Base-by-base conservation (phyloP, 2,888 invertebrate species). In the Hypolimnas misippus region DNA sequence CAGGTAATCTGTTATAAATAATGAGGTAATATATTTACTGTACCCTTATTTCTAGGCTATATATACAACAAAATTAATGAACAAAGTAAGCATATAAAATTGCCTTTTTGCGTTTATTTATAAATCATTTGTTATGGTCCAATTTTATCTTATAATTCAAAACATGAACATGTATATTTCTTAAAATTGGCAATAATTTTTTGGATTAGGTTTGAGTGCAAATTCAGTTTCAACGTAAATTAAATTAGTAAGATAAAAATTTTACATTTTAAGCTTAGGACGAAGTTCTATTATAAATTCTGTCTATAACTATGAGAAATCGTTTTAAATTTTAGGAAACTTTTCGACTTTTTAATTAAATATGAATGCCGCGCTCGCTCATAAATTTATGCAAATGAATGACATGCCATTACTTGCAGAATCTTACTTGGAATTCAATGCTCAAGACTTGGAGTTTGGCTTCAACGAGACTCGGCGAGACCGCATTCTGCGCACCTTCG, bases 391-490 rank as follows among this genome's bases (percentile, higher is more conserved):
- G 82, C 76, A 84, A 87, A 87, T 87, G 78, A 81, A 73, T 75
- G 75, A 75, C 74, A 76, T 79, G 70, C 78, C 76, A 75, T 81
- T 78, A 73, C 75, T 86, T 87, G 92, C 95, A 88, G 95, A 97
- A 93, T 97, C 97, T 67, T 96, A 96, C 87, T 89, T 96, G 86
- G 96, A 96, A 88, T 93, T 96, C 81, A 96, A 95, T 88, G 96
- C 96, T 66, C 96, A 96, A 91, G 96, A 96, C 84, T 94, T 97
- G 82, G 96, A 97, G 93, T 96, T 97, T 82, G 99, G 98, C 68
- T 96, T 99, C 86, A 97, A 97, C 87, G 97, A 97, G 88, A 96
- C 96, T 69, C 93, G 96, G 65, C 93, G 97, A 67, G 97, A 97
- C 87, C 94, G 97, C 66, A 97, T 97, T 80, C 93, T 97, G 74